Evolutionary conservation across 2,113 vertebrate species (phyloP).

Genomic region (Herpailurus yagouaroundi): DNA sequence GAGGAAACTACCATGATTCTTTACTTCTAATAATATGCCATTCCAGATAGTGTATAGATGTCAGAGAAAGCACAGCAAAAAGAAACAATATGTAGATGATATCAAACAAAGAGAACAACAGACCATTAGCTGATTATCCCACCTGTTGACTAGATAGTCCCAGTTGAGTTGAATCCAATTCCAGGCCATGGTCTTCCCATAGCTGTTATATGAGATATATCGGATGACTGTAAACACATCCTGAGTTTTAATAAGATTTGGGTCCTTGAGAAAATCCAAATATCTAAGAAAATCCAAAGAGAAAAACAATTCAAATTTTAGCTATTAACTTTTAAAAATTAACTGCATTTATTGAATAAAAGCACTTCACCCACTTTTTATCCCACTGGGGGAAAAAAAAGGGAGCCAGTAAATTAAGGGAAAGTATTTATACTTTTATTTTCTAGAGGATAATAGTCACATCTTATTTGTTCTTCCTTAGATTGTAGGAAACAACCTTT

Average conservation of each 20-base stretch:
- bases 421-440: neutral
- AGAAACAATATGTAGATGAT: neutral
- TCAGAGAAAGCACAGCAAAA: neutral
- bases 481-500: neutral
- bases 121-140: neutral
- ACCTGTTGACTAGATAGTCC: constrained; percentile 95
- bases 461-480: neutral
- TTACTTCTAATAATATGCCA: neutral
- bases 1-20: neutral
- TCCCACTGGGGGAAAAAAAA: neutral
- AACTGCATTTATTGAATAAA: neutral
- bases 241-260: constrained; percentile 91
- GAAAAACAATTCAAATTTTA: constrained; percentile 53
- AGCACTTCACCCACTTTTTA: neutral
- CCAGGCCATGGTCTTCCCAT: constrained; percentile 96
- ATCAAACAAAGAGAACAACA: neutral
- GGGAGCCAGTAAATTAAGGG: neutral
- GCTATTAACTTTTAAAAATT: neutral
- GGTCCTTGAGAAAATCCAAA: constrained; percentile 89
- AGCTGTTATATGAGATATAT: constrained; percentile 93
- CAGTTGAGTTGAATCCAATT: constrained; percentile 97
- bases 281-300: constrained; percentile 85
- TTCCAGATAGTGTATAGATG: neutral
- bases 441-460: neutral
- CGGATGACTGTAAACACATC: constrained; percentile 94